phyloP scores from a whole-genome alignment of 2,797 vertebrate species.

The Sebastes oblongus region DNA sequence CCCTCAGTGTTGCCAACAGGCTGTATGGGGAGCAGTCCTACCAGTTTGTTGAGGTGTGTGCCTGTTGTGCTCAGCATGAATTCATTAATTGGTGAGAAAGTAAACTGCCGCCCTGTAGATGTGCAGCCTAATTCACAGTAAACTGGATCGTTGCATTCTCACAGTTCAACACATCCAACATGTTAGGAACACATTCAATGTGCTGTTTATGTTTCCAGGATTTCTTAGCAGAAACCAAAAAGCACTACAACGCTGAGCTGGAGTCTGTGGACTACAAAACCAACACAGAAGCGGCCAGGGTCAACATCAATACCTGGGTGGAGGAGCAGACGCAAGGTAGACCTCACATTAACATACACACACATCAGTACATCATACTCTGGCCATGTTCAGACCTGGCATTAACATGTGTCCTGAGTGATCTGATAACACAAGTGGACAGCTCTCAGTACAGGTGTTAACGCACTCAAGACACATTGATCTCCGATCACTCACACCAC shows the following conservation, averaged over 20 bases:
- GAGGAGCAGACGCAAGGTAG: slow-evolving; percentile 85
- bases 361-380: neutral
- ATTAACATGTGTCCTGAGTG: too few relatives aligned
- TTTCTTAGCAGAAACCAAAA: slow-evolving; percentile 77
- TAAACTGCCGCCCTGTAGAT: neutral
- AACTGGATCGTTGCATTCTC: neutral
- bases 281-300: slow-evolving; percentile 70
- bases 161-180: neutral
- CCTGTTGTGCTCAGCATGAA: neutral
- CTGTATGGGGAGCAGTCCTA: slow-evolving; percentile 85
- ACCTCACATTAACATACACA: neutral
- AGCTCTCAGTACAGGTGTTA: too few relatives aligned
- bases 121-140: neutral
- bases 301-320: slow-evolving; percentile 88
- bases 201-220: slow-evolving; percentile 67
- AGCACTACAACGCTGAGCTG: slow-evolving; percentile 79
- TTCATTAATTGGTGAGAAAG: neutral
- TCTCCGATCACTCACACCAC: too few relatives aligned
- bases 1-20: slow-evolving; percentile 82
- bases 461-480: too few relatives aligned
- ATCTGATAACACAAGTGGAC: too few relatives aligned
- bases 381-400: too few relatives aligned
- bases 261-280: slow-evolving; percentile 81
- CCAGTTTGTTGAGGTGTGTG: slow-evolving; percentile 78
- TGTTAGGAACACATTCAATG: neutral